Conservation (phyloP, 2,797 vertebrate genomes). For the Euthynnus affinis region DNA sequence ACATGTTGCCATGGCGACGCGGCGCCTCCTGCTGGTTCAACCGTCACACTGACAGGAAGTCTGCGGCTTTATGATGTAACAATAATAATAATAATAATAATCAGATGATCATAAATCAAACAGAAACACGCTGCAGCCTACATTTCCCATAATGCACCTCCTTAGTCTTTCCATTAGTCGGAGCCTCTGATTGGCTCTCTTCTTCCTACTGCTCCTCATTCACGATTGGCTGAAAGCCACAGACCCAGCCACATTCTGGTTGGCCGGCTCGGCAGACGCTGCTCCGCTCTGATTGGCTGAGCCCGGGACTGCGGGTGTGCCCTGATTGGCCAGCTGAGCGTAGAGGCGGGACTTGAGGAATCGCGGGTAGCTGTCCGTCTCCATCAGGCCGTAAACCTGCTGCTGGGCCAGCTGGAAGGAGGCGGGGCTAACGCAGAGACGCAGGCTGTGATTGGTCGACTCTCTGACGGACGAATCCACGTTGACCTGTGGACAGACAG, state of each 20-base stretch:
- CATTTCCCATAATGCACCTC: constrained; percentile 42
- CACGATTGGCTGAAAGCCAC: constrained; percentile 38
- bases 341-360: constrained; percentile 96
- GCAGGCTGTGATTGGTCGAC: constrained; percentile 90
- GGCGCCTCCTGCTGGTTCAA: too few species aligned
- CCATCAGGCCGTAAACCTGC: constrained; percentile 94
- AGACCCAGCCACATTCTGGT: constrained; percentile 66
- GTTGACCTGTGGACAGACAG: constrained; percentile 88
- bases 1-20: too few species aligned
- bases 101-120: too few species aligned
- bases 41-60: too few species aligned
- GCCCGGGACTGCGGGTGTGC: neutral
- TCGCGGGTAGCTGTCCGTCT: constrained; percentile 95
- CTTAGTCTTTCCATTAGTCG: neutral
- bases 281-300: constrained; percentile 3
- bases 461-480: constrained; percentile 94
- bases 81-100: too few species aligned
- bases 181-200: neutral
- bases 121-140: neutral
- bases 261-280: constrained; percentile 77
- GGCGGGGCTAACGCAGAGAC: constrained; percentile 72
- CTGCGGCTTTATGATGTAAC: too few species aligned
- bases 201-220: neutral
- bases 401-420: constrained; percentile 94
- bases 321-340: constrained; percentile 89